phyloP scores from a whole-genome alignment of 2,797 vertebrate species.

The Muscicapa striata region DNA sequence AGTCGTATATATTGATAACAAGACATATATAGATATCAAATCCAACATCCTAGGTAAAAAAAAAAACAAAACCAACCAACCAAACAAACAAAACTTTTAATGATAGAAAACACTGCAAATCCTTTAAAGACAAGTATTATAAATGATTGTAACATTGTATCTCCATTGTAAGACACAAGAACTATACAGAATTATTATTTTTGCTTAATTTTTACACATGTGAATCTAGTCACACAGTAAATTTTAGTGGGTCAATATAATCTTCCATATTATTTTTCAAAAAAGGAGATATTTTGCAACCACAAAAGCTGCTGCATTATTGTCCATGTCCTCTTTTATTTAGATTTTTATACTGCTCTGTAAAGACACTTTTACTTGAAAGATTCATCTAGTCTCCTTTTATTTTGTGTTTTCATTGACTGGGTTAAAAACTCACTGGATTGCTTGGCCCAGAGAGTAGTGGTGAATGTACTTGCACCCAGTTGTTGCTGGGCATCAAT shows the following conservation, averaged over 20 bases:
- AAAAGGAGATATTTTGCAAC: background rate
- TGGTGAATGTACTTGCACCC: background rate
- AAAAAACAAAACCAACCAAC: too few species aligned
- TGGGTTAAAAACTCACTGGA: background rate
- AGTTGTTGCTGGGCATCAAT: accelerated
- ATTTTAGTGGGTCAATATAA: background rate
- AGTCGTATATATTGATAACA: background rate
- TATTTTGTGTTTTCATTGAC: background rate
- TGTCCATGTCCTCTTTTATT: background rate
- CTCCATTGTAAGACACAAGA: background rate
- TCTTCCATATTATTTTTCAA: background rate
- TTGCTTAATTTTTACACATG: background rate
- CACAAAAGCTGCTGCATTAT: background rate
- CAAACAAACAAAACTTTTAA: background rate
- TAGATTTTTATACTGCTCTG: background rate
- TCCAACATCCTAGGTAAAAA: background rate
- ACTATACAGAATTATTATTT: background rate
- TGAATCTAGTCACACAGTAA: background rate
- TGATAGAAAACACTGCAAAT: background rate
- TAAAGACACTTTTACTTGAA: background rate
- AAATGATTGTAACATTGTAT: background rate
- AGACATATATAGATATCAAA: background rate
- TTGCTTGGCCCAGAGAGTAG: background rate
- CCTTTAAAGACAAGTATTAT: background rate
- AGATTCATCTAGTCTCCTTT: background rate